These are phyloP conservation scores for Malurus alboscapulatus DNA, from an alignment of 2,113 vertebrate species.

Conservation along the genomic window DNA sequence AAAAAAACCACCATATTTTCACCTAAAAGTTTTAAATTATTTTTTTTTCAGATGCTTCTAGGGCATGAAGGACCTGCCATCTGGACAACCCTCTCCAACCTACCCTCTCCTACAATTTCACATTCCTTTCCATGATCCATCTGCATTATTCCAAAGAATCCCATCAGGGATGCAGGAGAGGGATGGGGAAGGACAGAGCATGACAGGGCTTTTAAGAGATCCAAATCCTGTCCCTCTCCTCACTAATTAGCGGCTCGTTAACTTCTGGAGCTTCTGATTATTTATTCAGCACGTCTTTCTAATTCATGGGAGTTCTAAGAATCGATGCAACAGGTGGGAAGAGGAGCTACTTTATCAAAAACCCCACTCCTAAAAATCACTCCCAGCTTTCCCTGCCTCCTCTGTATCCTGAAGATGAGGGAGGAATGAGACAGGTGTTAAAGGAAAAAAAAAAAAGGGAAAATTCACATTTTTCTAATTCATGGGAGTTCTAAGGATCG, in stretches of 20 bases:
- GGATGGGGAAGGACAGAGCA: not conserved
- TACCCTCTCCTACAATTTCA: not conserved
- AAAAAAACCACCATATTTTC: too few species aligned
- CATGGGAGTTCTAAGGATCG: too few species aligned
- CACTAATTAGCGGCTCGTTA: not conserved
- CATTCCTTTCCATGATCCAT: not conserved
- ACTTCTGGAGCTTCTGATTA: not conserved
- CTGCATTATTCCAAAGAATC: not conserved
- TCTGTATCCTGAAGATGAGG: not conserved
- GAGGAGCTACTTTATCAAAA: not conserved
- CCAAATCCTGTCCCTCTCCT: not conserved
- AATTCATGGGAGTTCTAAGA: not conserved
- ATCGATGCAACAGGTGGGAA: not conserved
- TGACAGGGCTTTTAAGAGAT: not conserved
- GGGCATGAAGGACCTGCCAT: fast-evolving
- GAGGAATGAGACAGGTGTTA: too few species aligned
- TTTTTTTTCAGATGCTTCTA: not conserved
- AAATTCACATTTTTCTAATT: too few species aligned
- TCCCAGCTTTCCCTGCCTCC: not conserved
- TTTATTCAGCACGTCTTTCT: not conserved
- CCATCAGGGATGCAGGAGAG: not conserved
- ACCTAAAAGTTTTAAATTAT: too few species aligned
- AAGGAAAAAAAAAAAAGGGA: too few species aligned
- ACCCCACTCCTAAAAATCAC: not conserved
- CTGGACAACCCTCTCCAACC: not conserved